Percentiles rank a stretch among this genome's conserved stretches.
phyloP scores from a whole-genome alignment of 2,888 invertebrate species.

The Pheosia gnoma region DNA sequence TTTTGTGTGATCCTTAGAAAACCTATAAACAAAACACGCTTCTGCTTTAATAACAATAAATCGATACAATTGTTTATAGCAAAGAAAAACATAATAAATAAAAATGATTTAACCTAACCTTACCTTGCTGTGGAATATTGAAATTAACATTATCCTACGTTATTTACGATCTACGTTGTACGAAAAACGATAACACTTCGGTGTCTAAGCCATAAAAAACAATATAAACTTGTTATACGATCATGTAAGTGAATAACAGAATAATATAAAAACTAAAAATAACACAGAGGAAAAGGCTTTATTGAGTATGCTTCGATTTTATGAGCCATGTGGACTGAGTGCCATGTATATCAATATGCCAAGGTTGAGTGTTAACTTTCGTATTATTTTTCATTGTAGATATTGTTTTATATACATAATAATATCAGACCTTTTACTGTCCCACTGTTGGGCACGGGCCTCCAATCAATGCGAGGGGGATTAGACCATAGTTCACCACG shows the following conservation, averaged over 20 bases:
- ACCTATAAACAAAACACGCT: too few species aligned
- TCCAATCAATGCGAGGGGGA: too few species aligned
- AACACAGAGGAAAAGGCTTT: background rate
- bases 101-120: too few species aligned
- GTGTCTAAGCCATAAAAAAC: background rate
- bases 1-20: too few species aligned
- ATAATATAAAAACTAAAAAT: background rate
- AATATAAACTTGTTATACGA: background rate
- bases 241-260: background rate
- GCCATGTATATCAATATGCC: slow-evolving; percentile 10
- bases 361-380: slow-evolving; percentile 23
- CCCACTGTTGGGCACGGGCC: too few species aligned
- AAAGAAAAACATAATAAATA: background rate
- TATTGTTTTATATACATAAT: slow-evolving; percentile 1
- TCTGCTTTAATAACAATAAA: too few species aligned
- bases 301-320: slow-evolving; percentile 8
- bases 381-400: slow-evolving; percentile 9
- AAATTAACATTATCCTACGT: background rate
- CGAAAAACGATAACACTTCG: background rate
- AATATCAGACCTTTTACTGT: too few species aligned
- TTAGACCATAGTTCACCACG: too few species aligned
- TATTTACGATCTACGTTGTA: background rate
- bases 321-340: slow-evolving; percentile 7
- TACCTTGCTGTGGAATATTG: background rate
- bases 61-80: too few species aligned